Percentiles rank a stretch among this genome's conserved stretches.
These are phyloP conservation scores for Ceyx melanurus DNA, from an alignment of 2,113 vertebrate genomes.

Conservation along the genomic window DNA sequence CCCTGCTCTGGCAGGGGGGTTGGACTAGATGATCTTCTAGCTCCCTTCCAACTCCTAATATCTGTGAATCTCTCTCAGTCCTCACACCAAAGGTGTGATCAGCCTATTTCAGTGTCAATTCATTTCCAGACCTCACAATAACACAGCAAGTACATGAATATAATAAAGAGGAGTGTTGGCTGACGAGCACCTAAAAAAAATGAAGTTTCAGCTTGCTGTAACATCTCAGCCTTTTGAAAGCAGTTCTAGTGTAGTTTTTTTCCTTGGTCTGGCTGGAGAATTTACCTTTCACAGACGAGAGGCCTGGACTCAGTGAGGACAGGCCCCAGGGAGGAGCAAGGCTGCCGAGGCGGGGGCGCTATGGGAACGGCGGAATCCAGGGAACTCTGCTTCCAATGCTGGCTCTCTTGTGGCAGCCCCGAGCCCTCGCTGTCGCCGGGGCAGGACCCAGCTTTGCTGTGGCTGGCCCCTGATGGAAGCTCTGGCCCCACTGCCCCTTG, in stretches of 20 bases:
- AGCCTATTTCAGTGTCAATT: not conserved
- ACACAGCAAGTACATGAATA: not conserved
- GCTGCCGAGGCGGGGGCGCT: slow-evolving; percentile 90
- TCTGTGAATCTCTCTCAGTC: not conserved
- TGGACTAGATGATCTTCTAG: too few relatives aligned
- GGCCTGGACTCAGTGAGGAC: slow-evolving; percentile 86
- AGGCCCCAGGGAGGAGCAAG: slow-evolving; percentile 90
- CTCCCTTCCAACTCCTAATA: too few relatives aligned
- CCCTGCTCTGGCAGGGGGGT: too few relatives aligned
- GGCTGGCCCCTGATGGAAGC: slow-evolving; percentile 25
- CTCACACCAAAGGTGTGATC: not conserved
- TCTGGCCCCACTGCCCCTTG: slow-evolving; percentile 89
- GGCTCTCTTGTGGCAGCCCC: slow-evolving; percentile 65
- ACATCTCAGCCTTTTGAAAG: not conserved
- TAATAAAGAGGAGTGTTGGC: not conserved
- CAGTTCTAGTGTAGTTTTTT: not conserved
- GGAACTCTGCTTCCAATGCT: slow-evolving; percentile 78
- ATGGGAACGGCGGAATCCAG: slow-evolving; percentile 82
- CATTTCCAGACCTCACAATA: not conserved
- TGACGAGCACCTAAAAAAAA: not conserved
- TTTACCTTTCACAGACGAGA: slow-evolving; percentile 93
- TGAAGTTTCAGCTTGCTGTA: not conserved
- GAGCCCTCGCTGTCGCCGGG: slow-evolving; percentile 74
- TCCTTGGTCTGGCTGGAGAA: not conserved
- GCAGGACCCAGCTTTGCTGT: slow-evolving; percentile 66